Evolutionary conservation across 2,113 vertebrate genomes (phyloP).

Genomic region (Rhabdornis inornatus): DNA sequence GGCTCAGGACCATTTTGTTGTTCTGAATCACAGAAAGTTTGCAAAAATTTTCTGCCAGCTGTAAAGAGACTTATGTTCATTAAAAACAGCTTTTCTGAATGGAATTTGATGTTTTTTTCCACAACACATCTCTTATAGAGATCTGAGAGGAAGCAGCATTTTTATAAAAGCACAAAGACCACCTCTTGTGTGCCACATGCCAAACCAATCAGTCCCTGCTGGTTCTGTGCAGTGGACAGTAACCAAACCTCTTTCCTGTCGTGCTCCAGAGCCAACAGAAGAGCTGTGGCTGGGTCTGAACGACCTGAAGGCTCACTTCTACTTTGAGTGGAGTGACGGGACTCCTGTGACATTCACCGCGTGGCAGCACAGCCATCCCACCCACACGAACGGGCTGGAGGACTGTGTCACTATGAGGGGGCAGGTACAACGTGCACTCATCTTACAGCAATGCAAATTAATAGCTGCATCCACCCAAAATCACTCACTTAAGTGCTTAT

Average conservation of each 20-base stretch:
- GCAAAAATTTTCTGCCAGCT: background rate
- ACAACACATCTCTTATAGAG: background rate
- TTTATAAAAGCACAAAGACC: background rate
- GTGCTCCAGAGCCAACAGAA: slow-evolving; percentile 74
- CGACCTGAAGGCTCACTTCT: slow-evolving; percentile 81
- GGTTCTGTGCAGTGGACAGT: background rate
- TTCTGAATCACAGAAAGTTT: background rate
- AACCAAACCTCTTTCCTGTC: background rate
- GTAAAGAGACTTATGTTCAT: background rate
- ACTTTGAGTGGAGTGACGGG: slow-evolving; percentile 89
- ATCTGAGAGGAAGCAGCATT: background rate
- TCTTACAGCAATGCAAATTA: background rate
- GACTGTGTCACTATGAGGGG: slow-evolving; percentile 85
- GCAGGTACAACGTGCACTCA: slow-evolving; percentile 67
- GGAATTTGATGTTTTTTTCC: background rate
- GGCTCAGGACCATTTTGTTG: background rate
- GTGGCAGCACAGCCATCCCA: slow-evolving; percentile 83
- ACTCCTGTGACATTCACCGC: slow-evolving; percentile 82
- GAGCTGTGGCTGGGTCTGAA: slow-evolving; percentile 90
- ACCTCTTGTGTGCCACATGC: background rate
- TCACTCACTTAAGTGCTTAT: background rate
- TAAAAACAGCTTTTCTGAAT: background rate
- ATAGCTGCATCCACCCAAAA: background rate
- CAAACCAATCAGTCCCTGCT: background rate
- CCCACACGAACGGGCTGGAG: slow-evolving; percentile 74